Conservation (phyloP, 2,888 invertebrate genomes). For the Coelinius sp. region DNA sequence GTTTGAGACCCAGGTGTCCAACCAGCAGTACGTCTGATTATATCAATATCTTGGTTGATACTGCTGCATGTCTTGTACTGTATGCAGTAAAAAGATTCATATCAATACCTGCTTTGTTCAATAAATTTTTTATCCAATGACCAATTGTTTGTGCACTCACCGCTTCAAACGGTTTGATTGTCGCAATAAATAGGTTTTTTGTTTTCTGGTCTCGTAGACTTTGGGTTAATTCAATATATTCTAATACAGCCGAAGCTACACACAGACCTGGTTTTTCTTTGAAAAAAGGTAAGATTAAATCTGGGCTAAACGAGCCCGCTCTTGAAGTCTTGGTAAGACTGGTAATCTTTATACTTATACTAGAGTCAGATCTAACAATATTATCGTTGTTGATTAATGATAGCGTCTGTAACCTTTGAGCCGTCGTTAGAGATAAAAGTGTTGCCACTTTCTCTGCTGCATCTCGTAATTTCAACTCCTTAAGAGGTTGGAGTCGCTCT, state of each 20-base stretch:
- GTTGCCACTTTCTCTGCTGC: conserved; percentile 35
- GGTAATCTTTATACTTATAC: conserved; percentile 38
- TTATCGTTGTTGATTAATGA: conserved; percentile 40
- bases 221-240: conserved; percentile 32
- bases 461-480: too few relatives aligned
- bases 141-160: conserved; percentile 41
- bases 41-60: conserved; percentile 34
- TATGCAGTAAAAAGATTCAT: conserved; percentile 40
- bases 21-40: too few relatives aligned
- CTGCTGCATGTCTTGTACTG: conserved; percentile 34
- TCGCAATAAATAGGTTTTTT: conserved; percentile 28
- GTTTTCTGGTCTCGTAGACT: neutral
- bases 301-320: conserved; percentile 34
- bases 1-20: conserved; percentile 18
- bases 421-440: conserved; percentile 38
- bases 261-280: conserved; percentile 24
- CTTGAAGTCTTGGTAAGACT: conserved; percentile 39
- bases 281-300: conserved; percentile 29
- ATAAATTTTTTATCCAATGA: too few relatives aligned
- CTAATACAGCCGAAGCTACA: conserved; percentile 19
- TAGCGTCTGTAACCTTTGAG: conserved; percentile 42
- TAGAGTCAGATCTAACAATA: neutral
- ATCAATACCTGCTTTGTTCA: too few relatives aligned
- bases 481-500: conserved; percentile 2
- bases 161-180: conserved; percentile 24